phyloP scores from a whole-genome alignment of 2,797 vertebrate genomes.

The Lepus oiostolus region DNA sequence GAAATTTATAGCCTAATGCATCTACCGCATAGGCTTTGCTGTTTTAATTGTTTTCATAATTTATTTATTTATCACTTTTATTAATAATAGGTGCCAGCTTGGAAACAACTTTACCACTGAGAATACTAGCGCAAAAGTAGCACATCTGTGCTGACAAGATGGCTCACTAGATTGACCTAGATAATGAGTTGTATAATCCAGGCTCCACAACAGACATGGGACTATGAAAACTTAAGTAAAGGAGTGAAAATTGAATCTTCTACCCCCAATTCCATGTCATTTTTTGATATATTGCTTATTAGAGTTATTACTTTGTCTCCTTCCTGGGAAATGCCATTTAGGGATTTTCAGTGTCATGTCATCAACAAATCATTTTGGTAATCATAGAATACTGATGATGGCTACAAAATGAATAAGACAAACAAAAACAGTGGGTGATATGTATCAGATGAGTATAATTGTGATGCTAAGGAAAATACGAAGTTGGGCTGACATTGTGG shows the following conservation, averaged over 20 bases:
- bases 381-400: background rate
- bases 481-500: too few species aligned
- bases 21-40: background rate
- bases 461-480: background rate
- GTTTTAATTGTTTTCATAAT: constrained; percentile 70
- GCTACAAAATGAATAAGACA: constrained; percentile 6
- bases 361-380: background rate
- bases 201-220: constrained; percentile 48
- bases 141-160: constrained; percentile 74
- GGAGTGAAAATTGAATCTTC: constrained; percentile 1
- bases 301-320: background rate
- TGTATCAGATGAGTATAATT: background rate
- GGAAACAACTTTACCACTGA: constrained; percentile 74
- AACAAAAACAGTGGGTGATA: background rate
- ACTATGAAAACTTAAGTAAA: constrained; percentile 65
- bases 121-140: constrained; percentile 76
- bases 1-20: background rate
- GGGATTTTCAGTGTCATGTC: background rate
- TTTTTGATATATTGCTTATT: background rate
- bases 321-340: constrained; percentile 13
- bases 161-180: constrained; percentile 76
- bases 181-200: constrained; percentile 79
- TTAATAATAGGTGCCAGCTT: constrained; percentile 82
- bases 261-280: background rate
- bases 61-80: constrained; percentile 83